Evolutionary conservation across 1,140 invertebrate genomes (phyloP).

Genomic region (Limonius californicus): DNA sequence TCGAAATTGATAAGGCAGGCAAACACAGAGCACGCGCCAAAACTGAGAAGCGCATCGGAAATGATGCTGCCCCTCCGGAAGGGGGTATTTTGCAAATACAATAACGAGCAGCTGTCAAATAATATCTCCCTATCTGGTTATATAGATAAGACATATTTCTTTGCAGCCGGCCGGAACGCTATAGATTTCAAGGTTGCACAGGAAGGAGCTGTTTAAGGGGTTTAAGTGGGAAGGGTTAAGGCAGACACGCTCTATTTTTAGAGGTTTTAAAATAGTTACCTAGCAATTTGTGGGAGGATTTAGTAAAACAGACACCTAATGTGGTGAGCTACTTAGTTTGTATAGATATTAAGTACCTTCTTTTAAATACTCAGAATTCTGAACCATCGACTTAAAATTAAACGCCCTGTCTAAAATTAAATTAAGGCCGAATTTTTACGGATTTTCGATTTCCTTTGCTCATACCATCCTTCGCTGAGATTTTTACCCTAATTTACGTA

Average conservation of each 20-base stretch:
- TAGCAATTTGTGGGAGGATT: constrained; percentile 35
- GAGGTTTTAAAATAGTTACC: constrained; percentile 37
- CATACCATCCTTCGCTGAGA: too few species aligned
- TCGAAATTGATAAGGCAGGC: too few species aligned
- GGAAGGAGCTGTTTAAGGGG: constrained; percentile 15
- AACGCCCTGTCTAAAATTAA: too few species aligned
- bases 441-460: too few species aligned
- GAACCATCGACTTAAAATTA: too few species aligned
- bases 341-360: background rate
- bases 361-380: too few species aligned
- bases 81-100: background rate
- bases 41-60: too few species aligned
- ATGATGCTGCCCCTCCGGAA: background rate
- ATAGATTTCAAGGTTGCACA: constrained; percentile 12
- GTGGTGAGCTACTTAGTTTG: background rate
- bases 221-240: constrained; percentile 10
- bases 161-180: constrained; percentile 1
- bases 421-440: too few species aligned
- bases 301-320: constrained; percentile 28
- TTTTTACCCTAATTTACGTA: too few species aligned
- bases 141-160: constrained; percentile 12
- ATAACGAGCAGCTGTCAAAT: background rate
- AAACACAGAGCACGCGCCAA: too few species aligned
- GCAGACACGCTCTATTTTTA: constrained; percentile 34
- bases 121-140: background rate